Conservation (phyloP, 2,888 invertebrate species). For the Serrognathus titanus region DNA sequence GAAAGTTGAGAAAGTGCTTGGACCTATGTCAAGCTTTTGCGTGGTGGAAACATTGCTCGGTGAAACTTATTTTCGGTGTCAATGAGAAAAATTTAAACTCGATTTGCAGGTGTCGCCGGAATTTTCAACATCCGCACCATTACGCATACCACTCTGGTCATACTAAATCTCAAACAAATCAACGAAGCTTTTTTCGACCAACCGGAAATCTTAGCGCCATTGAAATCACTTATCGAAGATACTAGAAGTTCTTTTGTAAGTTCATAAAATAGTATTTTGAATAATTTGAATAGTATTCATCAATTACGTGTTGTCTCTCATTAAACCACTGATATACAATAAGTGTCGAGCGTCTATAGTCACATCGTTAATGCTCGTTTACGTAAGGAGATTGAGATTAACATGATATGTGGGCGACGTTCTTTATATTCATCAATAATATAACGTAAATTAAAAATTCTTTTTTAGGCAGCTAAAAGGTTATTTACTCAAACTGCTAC, state of each 20-base stretch:
- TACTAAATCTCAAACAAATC: slow-evolving; percentile 16
- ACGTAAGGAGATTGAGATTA: no score
- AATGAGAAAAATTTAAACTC: not conserved
- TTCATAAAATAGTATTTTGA: no score
- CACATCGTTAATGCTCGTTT: no score
- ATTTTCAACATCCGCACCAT: slow-evolving; percentile 23
- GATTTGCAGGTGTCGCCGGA: slow-evolving; percentile 17
- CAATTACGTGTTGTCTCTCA: no score
- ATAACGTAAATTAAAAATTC: not conserved
- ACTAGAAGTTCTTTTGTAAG: slow-evolving; percentile 20
- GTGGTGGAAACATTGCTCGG: slow-evolving; percentile 26
- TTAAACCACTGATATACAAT: no score
- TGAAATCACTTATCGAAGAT: slow-evolving; percentile 7
- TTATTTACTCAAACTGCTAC: slow-evolving; percentile 15
- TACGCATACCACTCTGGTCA: slow-evolving; percentile 21
- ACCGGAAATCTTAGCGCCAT: slow-evolving; percentile 9
- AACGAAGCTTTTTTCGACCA: slow-evolving; percentile 14
- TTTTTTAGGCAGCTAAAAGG: slow-evolving; percentile 17
- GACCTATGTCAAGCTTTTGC: slow-evolving; percentile 21
- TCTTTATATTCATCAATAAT: not conserved
- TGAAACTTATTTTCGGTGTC: not conserved
- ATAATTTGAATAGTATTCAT: no score
- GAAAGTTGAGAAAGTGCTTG: slow-evolving; percentile 22
- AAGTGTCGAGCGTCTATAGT: no score
- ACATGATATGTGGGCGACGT: no score